phyloP scores from a whole-genome alignment of 2,113 vertebrate species.

The Pterophyllum scalare region DNA sequence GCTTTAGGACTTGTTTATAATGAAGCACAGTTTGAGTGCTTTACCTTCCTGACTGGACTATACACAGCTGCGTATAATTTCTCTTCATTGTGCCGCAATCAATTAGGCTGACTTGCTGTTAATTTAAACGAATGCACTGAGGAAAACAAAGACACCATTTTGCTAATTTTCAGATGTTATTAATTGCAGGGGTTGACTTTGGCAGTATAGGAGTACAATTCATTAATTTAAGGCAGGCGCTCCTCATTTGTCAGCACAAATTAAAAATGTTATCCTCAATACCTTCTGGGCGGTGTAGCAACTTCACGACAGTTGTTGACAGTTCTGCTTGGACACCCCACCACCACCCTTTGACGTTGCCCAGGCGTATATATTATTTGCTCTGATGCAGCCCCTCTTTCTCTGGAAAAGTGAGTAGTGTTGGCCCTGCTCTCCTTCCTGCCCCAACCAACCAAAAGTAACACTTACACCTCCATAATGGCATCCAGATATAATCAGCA shows the following conservation, averaged over 20 bases:
- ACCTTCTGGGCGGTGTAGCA: constrained; percentile 8
- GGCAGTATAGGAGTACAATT: constrained; percentile 23
- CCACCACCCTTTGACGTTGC: constrained; percentile 16
- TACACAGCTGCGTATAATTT: not conserved
- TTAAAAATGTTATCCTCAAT: constrained; percentile 13
- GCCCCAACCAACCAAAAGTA: constrained; percentile 24
- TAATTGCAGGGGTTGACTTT: constrained; percentile 35
- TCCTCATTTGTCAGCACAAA: constrained; percentile 15
- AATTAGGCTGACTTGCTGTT: constrained; percentile 14
- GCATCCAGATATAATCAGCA: constrained; percentile 22
- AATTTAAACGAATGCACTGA: constrained; percentile 24
- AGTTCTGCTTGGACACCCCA: constrained; percentile 8
- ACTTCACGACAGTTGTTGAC: constrained; percentile 19
- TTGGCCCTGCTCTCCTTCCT: constrained; percentile 33
- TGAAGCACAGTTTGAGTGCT: not conserved
- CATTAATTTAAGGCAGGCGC: constrained; percentile 16
- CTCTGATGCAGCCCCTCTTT: constrained; percentile 30
- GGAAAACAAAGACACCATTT: constrained; percentile 31
- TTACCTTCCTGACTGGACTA: not conserved
- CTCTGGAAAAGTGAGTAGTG: constrained; percentile 9
- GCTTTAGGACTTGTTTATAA: not conserved
- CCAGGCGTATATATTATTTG: constrained; percentile 4
- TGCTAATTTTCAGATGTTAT: constrained; percentile 45
- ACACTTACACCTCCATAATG: constrained; percentile 21
- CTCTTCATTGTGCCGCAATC: not conserved